These are phyloP conservation scores for Drosophila lutescens DNA, from an alignment of 2,888 invertebrate species.

Conservation along the genomic window DNA sequence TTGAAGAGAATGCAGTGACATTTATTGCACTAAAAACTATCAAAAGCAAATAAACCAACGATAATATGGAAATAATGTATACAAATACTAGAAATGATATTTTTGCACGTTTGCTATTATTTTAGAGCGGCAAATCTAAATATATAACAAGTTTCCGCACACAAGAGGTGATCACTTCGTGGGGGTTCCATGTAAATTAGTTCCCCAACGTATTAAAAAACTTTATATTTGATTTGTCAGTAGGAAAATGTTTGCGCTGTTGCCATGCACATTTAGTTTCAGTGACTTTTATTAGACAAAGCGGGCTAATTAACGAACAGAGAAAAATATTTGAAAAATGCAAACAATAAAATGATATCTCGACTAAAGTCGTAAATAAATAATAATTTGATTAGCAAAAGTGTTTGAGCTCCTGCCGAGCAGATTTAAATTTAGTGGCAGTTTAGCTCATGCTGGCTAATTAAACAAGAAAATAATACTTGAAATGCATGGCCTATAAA, in stretches of 20 bases:
- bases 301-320: slow-evolving; percentile 26
- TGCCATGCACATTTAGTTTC: slow-evolving; percentile 1
- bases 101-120: slow-evolving; percentile 13
- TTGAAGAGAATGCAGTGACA: neutral
- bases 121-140: slow-evolving; percentile 17
- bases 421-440: neutral
- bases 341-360: slow-evolving; percentile 1
- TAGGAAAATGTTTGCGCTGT: slow-evolving; percentile 1
- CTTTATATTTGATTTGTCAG: neutral
- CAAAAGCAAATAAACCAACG: neutral
- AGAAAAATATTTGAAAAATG: neutral
- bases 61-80: slow-evolving; percentile 6
- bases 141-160: slow-evolving; percentile 17
- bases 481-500: neutral
- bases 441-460: slow-evolving; percentile 18
- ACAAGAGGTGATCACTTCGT: slow-evolving; percentile 8
- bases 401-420: neutral
- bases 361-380: slow-evolving; percentile 10
- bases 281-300: slow-evolving; percentile 17
- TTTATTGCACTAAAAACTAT: neutral
- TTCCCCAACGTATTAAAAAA: slow-evolving; percentile 6
- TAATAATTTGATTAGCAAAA: slow-evolving; percentile 1
- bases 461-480: slow-evolving; percentile 2
- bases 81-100: neutral
- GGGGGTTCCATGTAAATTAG: slow-evolving; percentile 1